These are phyloP conservation scores for Anastatus disparis DNA, from an alignment of 1,140 invertebrate species.

Conservation along the genomic window DNA sequence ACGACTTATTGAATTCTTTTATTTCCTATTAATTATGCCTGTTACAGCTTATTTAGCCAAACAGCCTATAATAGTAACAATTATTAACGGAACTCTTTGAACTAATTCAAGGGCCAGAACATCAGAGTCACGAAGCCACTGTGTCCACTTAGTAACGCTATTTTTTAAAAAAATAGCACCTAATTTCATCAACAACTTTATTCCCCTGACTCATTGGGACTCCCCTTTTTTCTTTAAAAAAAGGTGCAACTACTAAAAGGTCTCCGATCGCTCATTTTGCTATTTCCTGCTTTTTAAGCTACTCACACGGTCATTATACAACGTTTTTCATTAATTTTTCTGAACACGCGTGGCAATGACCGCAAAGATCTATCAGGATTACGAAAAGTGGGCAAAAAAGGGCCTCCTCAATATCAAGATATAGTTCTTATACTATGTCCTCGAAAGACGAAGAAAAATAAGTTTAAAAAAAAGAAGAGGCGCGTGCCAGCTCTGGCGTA, in stretches of 20 bases:
- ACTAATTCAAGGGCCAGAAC: too few species aligned
- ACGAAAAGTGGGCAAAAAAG: conserved; percentile 19
- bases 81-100: too few species aligned
- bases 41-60: too few species aligned
- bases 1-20: too few species aligned
- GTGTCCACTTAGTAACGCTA: conserved; percentile 23
- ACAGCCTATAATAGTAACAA: too few species aligned
- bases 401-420: conserved; percentile 17
- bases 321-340: too few species aligned
- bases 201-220: not conserved
- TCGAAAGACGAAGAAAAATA: not conserved
- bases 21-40: too few species aligned
- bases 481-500: not conserved
- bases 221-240: not conserved
- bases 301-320: not conserved
- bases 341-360: not conserved
- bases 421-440: not conserved
- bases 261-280: not conserved
- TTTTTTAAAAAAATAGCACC: not conserved
- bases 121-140: too few species aligned
- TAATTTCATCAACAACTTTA: conserved; percentile 15
- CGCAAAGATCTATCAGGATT: conserved; percentile 23
- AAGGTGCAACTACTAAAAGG: not conserved
- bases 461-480: too few species aligned
- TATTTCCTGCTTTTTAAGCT: not conserved